phyloP scores from a whole-genome alignment of 2,113 vertebrate genomes.

The Cyanoderma ruficeps region DNA sequence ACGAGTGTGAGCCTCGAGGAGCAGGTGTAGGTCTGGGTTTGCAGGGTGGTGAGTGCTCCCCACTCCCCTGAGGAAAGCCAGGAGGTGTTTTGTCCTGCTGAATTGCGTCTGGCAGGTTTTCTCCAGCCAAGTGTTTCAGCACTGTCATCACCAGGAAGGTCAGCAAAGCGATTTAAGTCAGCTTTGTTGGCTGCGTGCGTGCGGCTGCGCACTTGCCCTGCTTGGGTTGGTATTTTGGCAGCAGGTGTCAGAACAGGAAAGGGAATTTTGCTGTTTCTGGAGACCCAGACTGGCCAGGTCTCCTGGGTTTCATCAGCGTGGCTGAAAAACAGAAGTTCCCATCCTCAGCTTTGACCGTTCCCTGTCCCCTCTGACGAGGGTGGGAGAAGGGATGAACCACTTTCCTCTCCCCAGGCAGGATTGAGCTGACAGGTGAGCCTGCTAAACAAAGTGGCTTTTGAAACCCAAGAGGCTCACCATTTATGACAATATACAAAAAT shows the following conservation, averaged over 20 bases:
- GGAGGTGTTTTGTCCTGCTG: not conserved
- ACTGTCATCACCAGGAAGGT: fast-evolving
- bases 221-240: not conserved
- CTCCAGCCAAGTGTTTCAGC: fast-evolving
- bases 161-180: fast-evolving
- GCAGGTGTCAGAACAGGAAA: not conserved
- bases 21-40: fast-evolving
- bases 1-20: fast-evolving
- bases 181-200: fast-evolving
- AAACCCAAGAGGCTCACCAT: not conserved
- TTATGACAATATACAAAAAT: too few species aligned
- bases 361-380: fast-evolving
- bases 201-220: fast-evolving
- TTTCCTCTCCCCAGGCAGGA: fast-evolving
- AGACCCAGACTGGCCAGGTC: too few species aligned
- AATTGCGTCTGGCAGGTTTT: not conserved
- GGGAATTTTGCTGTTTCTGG: not conserved
- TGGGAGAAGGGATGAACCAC: fast-evolving
- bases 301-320: not conserved
- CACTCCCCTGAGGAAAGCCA: fast-evolving
- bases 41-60: fast-evolving
- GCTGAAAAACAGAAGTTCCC: fast-evolving
- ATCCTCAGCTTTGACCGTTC: fast-evolving
- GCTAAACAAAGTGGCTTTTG: not conserved
- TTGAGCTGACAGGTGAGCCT: not conserved